Base-by-base conservation (phyloP, 2,888 invertebrate species). In the Pollenia griseotomentosa region DNA sequence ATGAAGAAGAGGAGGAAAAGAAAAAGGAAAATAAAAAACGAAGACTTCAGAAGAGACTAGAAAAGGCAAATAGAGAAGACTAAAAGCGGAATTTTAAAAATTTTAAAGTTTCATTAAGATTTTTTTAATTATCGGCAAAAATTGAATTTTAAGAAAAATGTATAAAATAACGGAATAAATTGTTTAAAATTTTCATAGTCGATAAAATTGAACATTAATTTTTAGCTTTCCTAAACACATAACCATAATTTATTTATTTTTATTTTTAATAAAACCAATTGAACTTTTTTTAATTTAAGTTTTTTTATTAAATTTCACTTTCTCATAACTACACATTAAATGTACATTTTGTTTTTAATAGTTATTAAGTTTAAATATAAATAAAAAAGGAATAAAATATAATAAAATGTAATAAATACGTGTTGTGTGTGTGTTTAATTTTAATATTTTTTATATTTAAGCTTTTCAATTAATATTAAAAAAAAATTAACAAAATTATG, bases 391-490 rank as follows among this genome's bases (percentile, higher is more conserved):
- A 84, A 81, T 82, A 83, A 83, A 78, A 66, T 81, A 83, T 73
- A 77, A 66, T 81, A 83, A 68, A 77, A 57, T 87, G 57, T 81
- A 78, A 82, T 87, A 87, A 87, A 84, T 87, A 84, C 74, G 81
- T 78, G 51, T 80, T 70, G 75, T 83, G 70, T 86, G 63, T 79
- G 57, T 82, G 48, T 74, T 33, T 33, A 33, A 19, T 66, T 57
- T 68, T 79, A 33, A 33, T 75, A 19, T 70, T 19, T 48, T 77
- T 57, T 46, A 80, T 55, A 68, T 59, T 73, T 84, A 78, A 61
- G 44, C 11, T 23, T 53, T 51, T 33, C 33, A 68, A 55, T 66
- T 78, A 48, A 42, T 71, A 55, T 70, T 63, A 55, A 63, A 55
- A 63, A 63, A 79, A 73, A 79, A 74, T 66, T 68, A 80, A 80